These are phyloP conservation scores for Diglossa brunneiventris DNA, from an alignment of 2,113 vertebrate genomes.

Conservation along the genomic window DNA sequence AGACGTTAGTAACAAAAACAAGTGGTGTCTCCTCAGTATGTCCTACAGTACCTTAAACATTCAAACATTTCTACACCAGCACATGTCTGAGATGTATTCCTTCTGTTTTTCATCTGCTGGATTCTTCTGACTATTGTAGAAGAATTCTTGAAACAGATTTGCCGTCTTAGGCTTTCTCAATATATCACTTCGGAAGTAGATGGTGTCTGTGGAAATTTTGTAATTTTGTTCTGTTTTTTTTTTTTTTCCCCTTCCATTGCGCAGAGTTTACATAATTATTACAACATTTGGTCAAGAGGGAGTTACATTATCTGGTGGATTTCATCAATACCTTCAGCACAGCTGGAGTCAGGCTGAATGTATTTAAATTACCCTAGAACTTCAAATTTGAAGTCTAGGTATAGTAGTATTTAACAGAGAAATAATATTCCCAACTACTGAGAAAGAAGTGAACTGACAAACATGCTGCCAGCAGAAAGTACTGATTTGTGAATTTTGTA, in stretches of 20 bases:
- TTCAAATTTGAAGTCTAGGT: not conserved
- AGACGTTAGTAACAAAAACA: not conserved
- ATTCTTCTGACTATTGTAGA: not conserved
- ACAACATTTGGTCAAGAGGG: not conserved
- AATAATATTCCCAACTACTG: not conserved
- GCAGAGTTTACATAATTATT: not conserved
- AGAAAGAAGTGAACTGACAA: not conserved
- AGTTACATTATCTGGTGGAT: not conserved
- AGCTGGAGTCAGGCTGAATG: not conserved
- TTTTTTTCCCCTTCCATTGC: not conserved
- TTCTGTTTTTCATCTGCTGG: not conserved
- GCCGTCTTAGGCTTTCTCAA: not conserved
- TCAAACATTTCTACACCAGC: not conserved
- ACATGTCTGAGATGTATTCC: not conserved
- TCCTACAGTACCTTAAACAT: not conserved
- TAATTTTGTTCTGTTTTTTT: not conserved
- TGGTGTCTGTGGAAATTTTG: not conserved
- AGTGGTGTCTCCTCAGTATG: not conserved
- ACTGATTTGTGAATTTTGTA: not conserved
- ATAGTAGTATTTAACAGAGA: not conserved
- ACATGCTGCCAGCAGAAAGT: not conserved
- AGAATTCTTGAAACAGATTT: not conserved
- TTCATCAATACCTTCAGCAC: not conserved
- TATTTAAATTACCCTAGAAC: not conserved
- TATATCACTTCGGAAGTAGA: not conserved